Base-by-base conservation (phyloP, 2,888 invertebrate species). In the Conops quadrifasciatus region DNA sequence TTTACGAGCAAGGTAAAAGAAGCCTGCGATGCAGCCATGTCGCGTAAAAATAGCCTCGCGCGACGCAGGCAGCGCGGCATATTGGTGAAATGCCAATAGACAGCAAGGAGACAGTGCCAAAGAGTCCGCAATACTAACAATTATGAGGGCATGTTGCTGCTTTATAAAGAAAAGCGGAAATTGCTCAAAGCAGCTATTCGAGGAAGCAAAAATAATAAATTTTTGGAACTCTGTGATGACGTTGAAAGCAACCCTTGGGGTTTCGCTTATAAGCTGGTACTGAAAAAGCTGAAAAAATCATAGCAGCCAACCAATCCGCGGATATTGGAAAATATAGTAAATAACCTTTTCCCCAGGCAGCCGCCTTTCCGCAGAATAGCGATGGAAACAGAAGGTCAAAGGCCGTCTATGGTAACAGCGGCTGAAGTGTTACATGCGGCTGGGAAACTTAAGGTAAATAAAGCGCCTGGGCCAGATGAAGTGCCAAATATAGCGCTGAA, bases 281-380 rank as follows among this genome's bases (percentile, higher is more conserved):
- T 49, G 49, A 49, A 49, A n/a, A 49, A 49, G 49, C 49, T 49
- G 49, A 49, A 49, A n/a, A n/a, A n/a, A n/a, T 49, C 49, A 49
- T n/a, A 15, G 13, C 49, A 49, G 49, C 49, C 49, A 49, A 49
- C 49, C 9, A 4, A 49, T 49, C 49, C 16, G 3, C 5, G 49
- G 15, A 49, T 13, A 9, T n/a, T 49, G 49, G 49, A 49, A 4
- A 16, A 49, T n/a, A 49, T 49, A 49, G 49, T 2, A n/a, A 49
- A 49, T 5, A 49, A 15, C 4, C 49, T 49, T 49, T 49, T 49
- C 49, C 49, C 49, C 4, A n/a, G 15, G n/a, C 49, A 49, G 49
- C 49, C 13, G n/a, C 49, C 16, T n/a, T 49, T 49, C n/a, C 49
- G n/a, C 4, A 49, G 49, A 49, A 16, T 16, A 49, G 13, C 49